phyloP scores from a whole-genome alignment of 2,797 vertebrate species.

The Trachurus trachurus region DNA sequence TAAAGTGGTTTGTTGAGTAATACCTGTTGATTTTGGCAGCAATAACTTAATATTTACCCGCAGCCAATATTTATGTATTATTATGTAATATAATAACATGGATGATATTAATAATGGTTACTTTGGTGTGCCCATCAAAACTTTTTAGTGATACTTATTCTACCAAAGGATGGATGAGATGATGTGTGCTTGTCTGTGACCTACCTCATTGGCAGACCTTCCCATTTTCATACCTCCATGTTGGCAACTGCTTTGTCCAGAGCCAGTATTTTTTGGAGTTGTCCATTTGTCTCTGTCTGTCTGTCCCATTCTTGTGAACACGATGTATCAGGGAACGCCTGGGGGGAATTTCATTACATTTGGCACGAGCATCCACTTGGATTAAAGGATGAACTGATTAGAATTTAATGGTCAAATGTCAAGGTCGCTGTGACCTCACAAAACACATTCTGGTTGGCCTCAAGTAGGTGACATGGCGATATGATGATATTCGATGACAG shows the following conservation, averaged over 20 bases:
- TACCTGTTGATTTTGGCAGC: no score
- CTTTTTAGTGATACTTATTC: slow-evolving; percentile 1
- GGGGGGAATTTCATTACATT: no score
- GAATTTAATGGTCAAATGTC: no score
- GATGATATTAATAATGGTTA: background rate
- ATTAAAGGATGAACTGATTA: no score
- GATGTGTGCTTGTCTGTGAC: background rate
- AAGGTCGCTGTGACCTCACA: no score
- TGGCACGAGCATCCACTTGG: no score
- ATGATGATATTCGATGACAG: no score
- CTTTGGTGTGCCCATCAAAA: background rate
- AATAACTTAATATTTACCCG: background rate
- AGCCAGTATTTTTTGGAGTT: background rate
- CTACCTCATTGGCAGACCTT: slow-evolving; percentile 24
- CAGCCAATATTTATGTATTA: background rate
- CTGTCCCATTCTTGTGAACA: background rate
- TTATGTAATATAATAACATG: background rate
- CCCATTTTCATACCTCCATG: background rate
- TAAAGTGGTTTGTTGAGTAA: no score
- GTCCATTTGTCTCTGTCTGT: background rate
- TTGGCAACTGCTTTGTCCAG: background rate
- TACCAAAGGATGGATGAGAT: background rate
- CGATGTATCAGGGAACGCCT: no score
- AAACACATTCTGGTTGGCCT: no score
- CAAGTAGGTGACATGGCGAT: no score